Evolutionary conservation across 2,113 vertebrate genomes (phyloP), one percentile per base, ranked within the genome.

Genomic region (Oxyruncus cristatus): DNA sequence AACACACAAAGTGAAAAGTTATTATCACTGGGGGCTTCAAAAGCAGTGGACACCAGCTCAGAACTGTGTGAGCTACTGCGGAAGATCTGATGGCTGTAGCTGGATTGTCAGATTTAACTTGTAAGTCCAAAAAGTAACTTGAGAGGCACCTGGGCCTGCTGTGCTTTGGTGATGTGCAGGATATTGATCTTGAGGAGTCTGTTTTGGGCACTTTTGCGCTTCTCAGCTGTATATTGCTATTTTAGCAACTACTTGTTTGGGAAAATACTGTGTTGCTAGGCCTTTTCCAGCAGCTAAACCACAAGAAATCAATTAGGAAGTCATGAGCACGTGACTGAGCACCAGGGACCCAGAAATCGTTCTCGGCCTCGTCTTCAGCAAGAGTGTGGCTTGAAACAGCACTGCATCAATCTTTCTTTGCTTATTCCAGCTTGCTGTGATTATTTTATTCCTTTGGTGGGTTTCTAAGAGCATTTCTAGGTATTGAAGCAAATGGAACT

Each of bases 221-320:
- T 78, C 73, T 84, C 23, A 22, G 37, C 37, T 49, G 24, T 11
- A 2, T 14, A 5, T 14, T 10, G 11, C 39, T 27, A 33, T 49
- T 82, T 53, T 68, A 81, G 61, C 70, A 67, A 32, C 47, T n/a
- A 7, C 58, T 87, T 74, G 44, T 75, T 81, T 65, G 80, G 41
- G 84, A 84, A 79, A 89, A 85, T 46, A 58, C 28, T 2, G 27
- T 30, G 77, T 61, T 49, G 73, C 84, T 78, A 65, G 84, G 79
- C n/a, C 53, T 93, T 30, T 92, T 91, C 72, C 79, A 91, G 83
- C 65, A 81, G 65, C 61, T 26, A 42, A 84, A 89, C 65, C 62
- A 4, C 84, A 93, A 46, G 56, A 95, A 92, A 92, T 92, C 86
- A 62, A 59, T 86, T 39, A 59, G 75, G 52, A 78, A 59, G 85